These are phyloP conservation scores for Altica lythri DNA, from an alignment of 2,888 invertebrate species.

Conservation along the genomic window DNA sequence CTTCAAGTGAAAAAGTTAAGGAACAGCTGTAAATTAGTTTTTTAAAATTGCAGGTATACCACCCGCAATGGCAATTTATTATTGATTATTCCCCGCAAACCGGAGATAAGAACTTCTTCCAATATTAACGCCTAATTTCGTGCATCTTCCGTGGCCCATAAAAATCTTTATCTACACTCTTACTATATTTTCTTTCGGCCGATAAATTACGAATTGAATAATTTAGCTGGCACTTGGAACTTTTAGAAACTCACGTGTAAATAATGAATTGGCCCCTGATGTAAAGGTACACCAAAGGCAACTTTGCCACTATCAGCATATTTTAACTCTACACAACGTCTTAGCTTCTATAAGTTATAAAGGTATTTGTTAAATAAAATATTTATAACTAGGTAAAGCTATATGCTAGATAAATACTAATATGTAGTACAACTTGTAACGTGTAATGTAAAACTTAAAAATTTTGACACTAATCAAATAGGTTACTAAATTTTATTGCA, in stretches of 20 bases:
- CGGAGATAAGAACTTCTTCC: constrained; percentile 24
- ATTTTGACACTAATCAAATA: no score
- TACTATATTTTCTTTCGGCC: constrained; percentile 20
- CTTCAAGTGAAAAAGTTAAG: constrained; percentile 15
- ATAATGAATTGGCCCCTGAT: not conserved
- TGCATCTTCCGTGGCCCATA: constrained; percentile 19
- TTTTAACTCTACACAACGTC: not conserved
- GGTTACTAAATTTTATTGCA: no score
- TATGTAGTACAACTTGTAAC: no score
- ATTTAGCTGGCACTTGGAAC: constrained; percentile 21
- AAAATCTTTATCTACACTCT: constrained; percentile 28
- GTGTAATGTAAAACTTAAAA: no score
- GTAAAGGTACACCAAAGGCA: not conserved
- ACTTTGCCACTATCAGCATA: constrained; percentile 2
- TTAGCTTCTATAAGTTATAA: no score
- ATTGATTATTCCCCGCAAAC: constrained; percentile 25
- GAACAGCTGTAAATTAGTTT: constrained; percentile 18
- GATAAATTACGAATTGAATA: constrained; percentile 30
- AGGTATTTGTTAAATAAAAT: no score
- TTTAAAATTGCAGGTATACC: constrained; percentile 24
- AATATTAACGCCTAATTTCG: constrained; percentile 29
- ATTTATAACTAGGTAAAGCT: no score
- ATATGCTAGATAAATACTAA: no score
- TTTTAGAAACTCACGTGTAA: constrained; percentile 7
- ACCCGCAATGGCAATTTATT: constrained; percentile 17